Percentiles rank a stretch among this genome's conserved stretches.
Evolutionary conservation across 1,140 invertebrate genomes (phyloP).

Genomic region (Spodoptera frugiperda): DNA sequence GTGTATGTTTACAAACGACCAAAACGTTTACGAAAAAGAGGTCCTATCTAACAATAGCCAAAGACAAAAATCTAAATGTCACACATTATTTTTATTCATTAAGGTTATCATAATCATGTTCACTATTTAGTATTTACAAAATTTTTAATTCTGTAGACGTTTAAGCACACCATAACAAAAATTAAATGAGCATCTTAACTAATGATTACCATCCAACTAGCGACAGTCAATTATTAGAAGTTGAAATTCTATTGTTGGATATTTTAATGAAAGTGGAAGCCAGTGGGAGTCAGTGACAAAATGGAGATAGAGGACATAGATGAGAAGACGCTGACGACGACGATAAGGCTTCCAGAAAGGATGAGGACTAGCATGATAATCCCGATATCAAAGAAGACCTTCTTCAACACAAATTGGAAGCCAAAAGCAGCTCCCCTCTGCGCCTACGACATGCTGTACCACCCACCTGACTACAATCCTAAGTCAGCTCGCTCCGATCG

Average conservation of each 20-base stretch:
- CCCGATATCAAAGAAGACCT: conserved; percentile 71
- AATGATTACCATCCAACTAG: neutral
- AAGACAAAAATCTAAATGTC: too few relatives aligned
- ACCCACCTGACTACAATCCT: conserved; percentile 78
- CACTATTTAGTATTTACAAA: too few relatives aligned
- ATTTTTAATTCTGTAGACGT: neutral
- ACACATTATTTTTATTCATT: too few relatives aligned
- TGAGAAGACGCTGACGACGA: conserved; percentile 34
- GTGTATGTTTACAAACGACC: too few relatives aligned
- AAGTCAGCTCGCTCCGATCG: conserved; percentile 75
- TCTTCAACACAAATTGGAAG: conserved; percentile 73
- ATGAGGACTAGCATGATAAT: conserved; percentile 73
- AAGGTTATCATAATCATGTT: too few relatives aligned
- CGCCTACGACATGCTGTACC: conserved; percentile 80
- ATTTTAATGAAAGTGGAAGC: neutral
- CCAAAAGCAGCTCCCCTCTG: conserved; percentile 61
- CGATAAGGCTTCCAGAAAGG: conserved; percentile 49
- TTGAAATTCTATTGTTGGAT: conserved; percentile 8
- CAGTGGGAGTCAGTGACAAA: neutral
- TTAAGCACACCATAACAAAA: neutral
- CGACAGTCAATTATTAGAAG: neutral
- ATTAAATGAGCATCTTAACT: conserved; percentile 3
- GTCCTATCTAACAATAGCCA: too few relatives aligned
- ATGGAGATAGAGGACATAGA: neutral
- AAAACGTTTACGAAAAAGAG: too few relatives aligned